Conservation (phyloP, 2,888 invertebrate genomes). For the Chesias legatella region DNA sequence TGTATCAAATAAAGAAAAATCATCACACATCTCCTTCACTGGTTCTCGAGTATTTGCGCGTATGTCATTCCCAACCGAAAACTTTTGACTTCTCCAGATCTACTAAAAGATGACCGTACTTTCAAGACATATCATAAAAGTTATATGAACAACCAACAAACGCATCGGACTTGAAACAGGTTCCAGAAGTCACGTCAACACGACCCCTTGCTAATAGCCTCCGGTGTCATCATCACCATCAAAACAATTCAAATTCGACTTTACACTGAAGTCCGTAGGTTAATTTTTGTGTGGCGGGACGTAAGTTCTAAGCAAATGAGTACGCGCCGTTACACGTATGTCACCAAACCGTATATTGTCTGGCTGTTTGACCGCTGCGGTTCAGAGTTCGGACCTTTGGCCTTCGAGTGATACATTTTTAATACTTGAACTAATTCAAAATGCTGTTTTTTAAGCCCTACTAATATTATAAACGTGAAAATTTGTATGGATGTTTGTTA, state of each 20-base stretch:
- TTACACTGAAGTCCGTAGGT: constrained; percentile 28
- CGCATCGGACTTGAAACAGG: constrained; percentile 39
- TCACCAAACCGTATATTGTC: constrained; percentile 65
- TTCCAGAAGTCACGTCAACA: constrained; percentile 62
- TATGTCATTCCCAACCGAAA: no score
- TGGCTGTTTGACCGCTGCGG: constrained; percentile 39
- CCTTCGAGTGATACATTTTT: constrained; percentile 17
- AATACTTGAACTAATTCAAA: no score
- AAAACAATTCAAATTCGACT: constrained; percentile 33
- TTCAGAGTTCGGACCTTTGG: constrained; percentile 38
- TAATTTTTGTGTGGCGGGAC: constrained; percentile 27
- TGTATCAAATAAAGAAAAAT: no score
- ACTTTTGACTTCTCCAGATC: no score
- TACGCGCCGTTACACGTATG: constrained; percentile 67
- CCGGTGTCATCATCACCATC: constrained; percentile 39
- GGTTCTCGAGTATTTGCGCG: no score
- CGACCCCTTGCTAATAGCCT: constrained; percentile 54
- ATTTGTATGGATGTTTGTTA: no score
- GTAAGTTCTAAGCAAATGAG: constrained; percentile 51
- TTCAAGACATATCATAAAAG: constrained; percentile 4
- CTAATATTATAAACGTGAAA: no score
- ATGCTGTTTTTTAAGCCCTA: no score
- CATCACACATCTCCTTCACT: no score
- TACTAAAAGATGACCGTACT: no score
- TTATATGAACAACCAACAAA: constrained; percentile 12